Base-by-base conservation (phyloP, 2,888 invertebrate species). In the Chrysomela aeneicollis region DNA sequence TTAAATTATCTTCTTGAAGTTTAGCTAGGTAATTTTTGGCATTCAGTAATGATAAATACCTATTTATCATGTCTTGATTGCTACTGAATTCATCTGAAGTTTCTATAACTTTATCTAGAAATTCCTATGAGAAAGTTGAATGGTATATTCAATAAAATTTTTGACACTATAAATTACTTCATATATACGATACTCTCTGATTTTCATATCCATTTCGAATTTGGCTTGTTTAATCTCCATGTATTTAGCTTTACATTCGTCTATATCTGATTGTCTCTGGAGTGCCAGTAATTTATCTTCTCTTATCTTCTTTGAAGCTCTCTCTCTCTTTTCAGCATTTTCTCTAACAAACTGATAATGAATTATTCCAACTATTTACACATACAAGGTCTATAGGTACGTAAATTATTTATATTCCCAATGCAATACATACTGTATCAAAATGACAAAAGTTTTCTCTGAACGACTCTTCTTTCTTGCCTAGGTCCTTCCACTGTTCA, bases 311-410 rank as follows among this genome's bases (percentile, higher is more conserved):
- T 84, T 83, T 51, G 85, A 84, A 0, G 89, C 89, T 8, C 89
- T 84, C 59, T 87, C 86, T 10, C 88, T 85, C 72, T 90, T 90
- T 71, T 89, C 88, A 68, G 86, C 85, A 75, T 89, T 90, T 74
- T 89, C 89, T 71, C 85, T 83, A 5, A 89, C 86, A 71, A 89
- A 89, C 87, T 87, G 61, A 47, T 35, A 52, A 30, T 35, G 8
- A 1, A 6, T 42, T 10, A n/a, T 22, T 22, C 5, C n/a, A n/a
- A n/a, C n/a, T n/a, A n/a, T n/a, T n/a, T n/a, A n/a, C n/a, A n/a
- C n/a, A n/a, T n/a, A n/a, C n/a, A n/a, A n/a, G n/a, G n/a, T n/a
- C n/a, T 51, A 30, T 9, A 35, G 21, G 12, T 32, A 60, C 9
- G 46, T 35, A 52, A 60, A 19, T 9, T 60, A 59, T 9, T 26